Percentiles rank a stretch among this genome's conserved stretches.
These are phyloP conservation scores for Hippocampus comes DNA, from an alignment of 2,113 vertebrate species.

Conservation along the genomic window DNA sequence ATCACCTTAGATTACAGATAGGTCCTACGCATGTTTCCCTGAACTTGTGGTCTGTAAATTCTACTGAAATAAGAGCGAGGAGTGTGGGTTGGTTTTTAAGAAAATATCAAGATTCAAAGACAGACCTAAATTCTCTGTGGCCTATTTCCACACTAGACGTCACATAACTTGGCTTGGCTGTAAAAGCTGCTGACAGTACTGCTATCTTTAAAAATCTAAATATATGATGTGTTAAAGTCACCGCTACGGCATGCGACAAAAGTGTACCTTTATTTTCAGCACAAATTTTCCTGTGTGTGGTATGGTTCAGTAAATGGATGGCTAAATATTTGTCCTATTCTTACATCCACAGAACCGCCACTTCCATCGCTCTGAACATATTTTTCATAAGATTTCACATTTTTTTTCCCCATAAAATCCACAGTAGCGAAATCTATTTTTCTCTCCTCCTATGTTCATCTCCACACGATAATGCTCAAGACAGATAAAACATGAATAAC, in stretches of 20 bases:
- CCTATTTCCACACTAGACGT: slow-evolving; percentile 23
- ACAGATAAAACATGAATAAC: slow-evolving; percentile 28
- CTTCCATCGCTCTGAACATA: neutral
- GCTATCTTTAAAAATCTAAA: neutral
- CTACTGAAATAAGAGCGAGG: slow-evolving; percentile 31
- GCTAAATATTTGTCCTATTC: neutral
- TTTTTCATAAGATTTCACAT: neutral
- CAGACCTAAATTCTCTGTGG: slow-evolving; percentile 37
- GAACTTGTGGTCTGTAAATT: slow-evolving; percentile 42
- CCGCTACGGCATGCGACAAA: neutral
- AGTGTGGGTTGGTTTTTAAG: slow-evolving; percentile 35
- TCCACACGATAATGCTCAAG: slow-evolving; percentile 16
- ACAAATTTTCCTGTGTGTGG: neutral
- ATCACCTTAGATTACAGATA: slow-evolving; percentile 51
- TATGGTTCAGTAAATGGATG: no score
- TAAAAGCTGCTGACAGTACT: slow-evolving; percentile 28
- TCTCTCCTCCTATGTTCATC: neutral
- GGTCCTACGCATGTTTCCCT: slow-evolving; percentile 28
- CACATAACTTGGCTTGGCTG: slow-evolving; percentile 28
- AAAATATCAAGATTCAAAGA: slow-evolving; percentile 62
- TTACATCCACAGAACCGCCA: neutral
- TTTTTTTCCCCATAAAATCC: neutral
- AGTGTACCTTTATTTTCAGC: neutral
- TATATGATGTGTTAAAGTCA: slow-evolving; percentile 16
- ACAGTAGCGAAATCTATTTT: slow-evolving; percentile 5